These are phyloP conservation scores for Ecliptopera silaceata DNA, from an alignment of 2,888 invertebrate species.

Conservation along the genomic window DNA sequence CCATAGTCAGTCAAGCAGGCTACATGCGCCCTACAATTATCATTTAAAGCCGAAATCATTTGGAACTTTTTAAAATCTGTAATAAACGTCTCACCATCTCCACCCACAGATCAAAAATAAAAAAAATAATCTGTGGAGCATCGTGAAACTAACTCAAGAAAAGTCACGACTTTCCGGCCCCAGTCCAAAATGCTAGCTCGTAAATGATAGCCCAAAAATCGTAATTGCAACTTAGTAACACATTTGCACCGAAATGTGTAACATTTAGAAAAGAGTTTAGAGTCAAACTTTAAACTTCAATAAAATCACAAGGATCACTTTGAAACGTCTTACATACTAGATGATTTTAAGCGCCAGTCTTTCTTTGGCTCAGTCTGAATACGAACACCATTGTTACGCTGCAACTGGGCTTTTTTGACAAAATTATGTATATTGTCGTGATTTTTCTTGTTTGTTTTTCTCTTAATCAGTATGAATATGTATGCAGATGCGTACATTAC, in stretches of 20 bases:
- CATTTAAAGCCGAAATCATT: constrained; percentile 14
- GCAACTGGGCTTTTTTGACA: too few species aligned
- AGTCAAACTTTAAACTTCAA: neutral
- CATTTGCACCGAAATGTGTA: constrained; percentile 46
- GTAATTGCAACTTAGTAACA: constrained; percentile 54
- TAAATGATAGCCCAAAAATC: constrained; percentile 64
- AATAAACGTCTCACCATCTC: constrained; percentile 16
- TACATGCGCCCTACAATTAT: constrained; percentile 21
- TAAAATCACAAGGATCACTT: too few species aligned
- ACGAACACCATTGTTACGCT: too few species aligned
- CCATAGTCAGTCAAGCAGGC: neutral
- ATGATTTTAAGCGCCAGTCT: too few species aligned
- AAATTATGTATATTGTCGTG: too few species aligned
- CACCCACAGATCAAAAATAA: constrained; percentile 27
- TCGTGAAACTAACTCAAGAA: constrained; percentile 53
- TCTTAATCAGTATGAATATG: too few species aligned
- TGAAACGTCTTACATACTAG: too few species aligned
- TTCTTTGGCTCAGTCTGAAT: too few species aligned
- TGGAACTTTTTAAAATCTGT: constrained; percentile 24
- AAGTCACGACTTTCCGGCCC: constrained; percentile 59
- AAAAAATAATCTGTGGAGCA: constrained; percentile 19
- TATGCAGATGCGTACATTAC: too few species aligned
- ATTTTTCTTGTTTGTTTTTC: too few species aligned
- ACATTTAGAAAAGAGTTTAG: too few species aligned
- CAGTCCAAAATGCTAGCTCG: constrained; percentile 50